Base-by-base conservation (phyloP, 1,140 invertebrate species). In the Rhyacophila brunnea region DNA sequence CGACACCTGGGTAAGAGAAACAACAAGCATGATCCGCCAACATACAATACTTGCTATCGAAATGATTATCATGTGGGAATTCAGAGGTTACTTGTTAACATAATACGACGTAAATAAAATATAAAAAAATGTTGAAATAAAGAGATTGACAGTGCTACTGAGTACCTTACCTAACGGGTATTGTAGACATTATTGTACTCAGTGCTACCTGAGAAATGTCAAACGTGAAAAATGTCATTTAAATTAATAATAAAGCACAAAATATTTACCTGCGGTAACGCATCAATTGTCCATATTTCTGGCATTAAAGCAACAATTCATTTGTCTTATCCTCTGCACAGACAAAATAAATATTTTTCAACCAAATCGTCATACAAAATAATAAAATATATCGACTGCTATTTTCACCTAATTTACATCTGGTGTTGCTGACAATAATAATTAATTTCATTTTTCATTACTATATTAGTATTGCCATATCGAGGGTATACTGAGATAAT, bases 401-500 rank as follows among this genome's bases (percentile, higher is more conserved):
- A 60, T 60, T 60, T 60, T 60, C 58, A 46, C 58, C 58, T 60
- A 60, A 60, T 60, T 60, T 60, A 44, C 50, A 60, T 60, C 15
- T n/a, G 34, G 44, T 52, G 51, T 53, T 46, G 58, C 58, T 44
- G 53, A 17, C 11, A n/a, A 20, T 14, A 45, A 47, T 13, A 47
- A 57, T 10, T 52, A 5, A 38, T 28, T 52, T 15, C 19, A 42
- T 34, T 13, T 48, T 32, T 32, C 46, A 10, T 40, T 40, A 40
- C 38, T 15, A 5, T n/a, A n/a, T n/a, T n/a, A n/a, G n/a, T n/a
- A n/a, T n/a, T n/a, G n/a, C n/a, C n/a, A n/a, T n/a, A n/a, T n/a
- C n/a, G n/a, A n/a, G n/a, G n/a, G n/a, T n/a, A n/a, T n/a, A n/a
- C n/a, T n/a, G n/a, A n/a, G n/a, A n/a, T n/a, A n/a, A n/a, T n/a